These are phyloP conservation scores for Coleophora flavipennella DNA, from an alignment of 2,888 invertebrate species.

Conservation along the genomic window DNA sequence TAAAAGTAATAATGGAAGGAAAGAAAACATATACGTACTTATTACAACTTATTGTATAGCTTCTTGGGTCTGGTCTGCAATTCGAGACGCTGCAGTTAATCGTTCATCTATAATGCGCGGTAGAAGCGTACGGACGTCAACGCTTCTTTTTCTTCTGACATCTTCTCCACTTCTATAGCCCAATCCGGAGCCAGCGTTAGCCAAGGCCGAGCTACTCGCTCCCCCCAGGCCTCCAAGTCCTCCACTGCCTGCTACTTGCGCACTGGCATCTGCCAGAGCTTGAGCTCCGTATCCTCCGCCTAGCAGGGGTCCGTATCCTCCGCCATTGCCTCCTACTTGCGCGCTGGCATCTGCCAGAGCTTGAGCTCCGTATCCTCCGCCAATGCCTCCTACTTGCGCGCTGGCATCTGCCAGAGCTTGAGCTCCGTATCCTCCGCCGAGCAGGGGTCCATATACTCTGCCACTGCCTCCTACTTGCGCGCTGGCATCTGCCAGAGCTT, in stretches of 20 bases:
- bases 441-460: slow-evolving; percentile 1
- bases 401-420: slow-evolving; percentile 14
- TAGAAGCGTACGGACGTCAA: not conserved
- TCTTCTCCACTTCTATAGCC: slow-evolving; percentile 12
- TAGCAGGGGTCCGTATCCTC: not conserved
- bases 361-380: slow-evolving; percentile 12
- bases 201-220: not conserved
- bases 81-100: not conserved
- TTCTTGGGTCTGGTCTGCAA: not conserved
- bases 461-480: slow-evolving; percentile 2
- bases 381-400: slow-evolving; percentile 7
- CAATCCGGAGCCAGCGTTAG: not conserved
- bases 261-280: too few relatives aligned
- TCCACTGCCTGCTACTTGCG: too few relatives aligned
- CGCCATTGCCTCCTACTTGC: not conserved
- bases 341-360: slow-evolving; percentile 2
- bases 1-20: too few relatives aligned
- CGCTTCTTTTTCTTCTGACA: slow-evolving; percentile 6
- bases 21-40: slow-evolving; percentile 1
- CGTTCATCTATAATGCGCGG: not conserved
- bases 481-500: slow-evolving; percentile 8
- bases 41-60: not conserved
- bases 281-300: slow-evolving; percentile 7
- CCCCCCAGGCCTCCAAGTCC: not conserved
- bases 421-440: slow-evolving; percentile 8